Evolutionary conservation across 2,113 vertebrate genomes (phyloP).

Genomic region (Piprites chloris): DNA sequence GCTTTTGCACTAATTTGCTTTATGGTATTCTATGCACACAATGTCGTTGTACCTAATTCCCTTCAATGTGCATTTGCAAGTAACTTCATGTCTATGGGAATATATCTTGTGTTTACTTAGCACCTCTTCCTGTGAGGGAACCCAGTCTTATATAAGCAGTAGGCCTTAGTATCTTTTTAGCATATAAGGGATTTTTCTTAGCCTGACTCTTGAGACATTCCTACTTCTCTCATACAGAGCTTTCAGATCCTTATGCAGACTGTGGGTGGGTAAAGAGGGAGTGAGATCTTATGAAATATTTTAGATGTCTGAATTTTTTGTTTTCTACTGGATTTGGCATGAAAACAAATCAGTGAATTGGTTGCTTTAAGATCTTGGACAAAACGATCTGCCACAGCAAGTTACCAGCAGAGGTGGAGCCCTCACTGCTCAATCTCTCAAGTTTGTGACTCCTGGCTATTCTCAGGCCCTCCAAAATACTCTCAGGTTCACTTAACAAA

Average conservation of each 20-base stretch:
- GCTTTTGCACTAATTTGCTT: neutral
- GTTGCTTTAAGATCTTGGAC: neutral
- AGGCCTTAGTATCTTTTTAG: neutral
- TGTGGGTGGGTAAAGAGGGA: neutral
- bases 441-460: neutral
- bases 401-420: neutral
- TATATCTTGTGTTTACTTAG: neutral
- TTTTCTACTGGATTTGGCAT: neutral
- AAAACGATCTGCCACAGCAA: neutral
- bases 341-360: neutral
- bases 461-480: neutral
- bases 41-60: rapidly evolving
- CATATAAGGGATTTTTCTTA: neutral
- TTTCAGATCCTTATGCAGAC: neutral
- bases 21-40: neutral
- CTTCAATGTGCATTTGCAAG: neutral
- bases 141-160: neutral
- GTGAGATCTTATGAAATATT: neutral
- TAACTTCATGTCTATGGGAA: neutral
- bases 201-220: neutral
- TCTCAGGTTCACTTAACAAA: neutral
- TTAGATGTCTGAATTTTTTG: neutral
- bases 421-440: rapidly evolving
- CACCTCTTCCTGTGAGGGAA: neutral
- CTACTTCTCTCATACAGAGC: neutral